These are phyloP conservation scores for Scaptomyza parva DNA, from an alignment of 2,888 invertebrate species.

Conservation along the genomic window DNA sequence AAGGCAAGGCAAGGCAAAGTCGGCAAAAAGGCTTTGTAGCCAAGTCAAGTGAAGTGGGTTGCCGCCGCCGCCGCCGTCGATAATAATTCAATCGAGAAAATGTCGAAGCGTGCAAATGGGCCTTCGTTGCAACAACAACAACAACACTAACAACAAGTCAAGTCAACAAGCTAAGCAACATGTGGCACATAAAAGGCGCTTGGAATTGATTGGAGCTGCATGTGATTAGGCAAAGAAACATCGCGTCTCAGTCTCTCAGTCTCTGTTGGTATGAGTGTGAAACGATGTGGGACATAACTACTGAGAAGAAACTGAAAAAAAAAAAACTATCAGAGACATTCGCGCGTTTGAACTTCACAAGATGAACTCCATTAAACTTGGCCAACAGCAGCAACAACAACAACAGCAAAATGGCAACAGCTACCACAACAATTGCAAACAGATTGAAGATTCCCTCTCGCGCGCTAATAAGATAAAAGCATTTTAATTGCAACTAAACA, in stretches of 20 bases:
- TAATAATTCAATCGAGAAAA: slow-evolving; percentile 79
- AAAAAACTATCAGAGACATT: neutral
- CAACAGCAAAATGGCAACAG: slow-evolving; percentile 3
- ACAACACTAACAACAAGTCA: too few species aligned
- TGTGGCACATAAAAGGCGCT: slow-evolving; percentile 72
- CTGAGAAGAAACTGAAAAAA: neutral
- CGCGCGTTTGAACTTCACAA: slow-evolving; percentile 4
- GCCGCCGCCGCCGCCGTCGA: slow-evolving; percentile 47
- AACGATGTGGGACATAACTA: slow-evolving; percentile 21
- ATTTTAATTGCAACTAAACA: slow-evolving; percentile 80
- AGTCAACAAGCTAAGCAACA: slow-evolving; percentile 14
- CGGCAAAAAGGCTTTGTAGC: slow-evolving; percentile 43
- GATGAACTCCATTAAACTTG: slow-evolving; percentile 15
- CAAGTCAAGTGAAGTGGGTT: slow-evolving; percentile 26
- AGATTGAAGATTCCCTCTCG: slow-evolving; percentile 35
- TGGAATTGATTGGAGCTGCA: slow-evolving; percentile 77
- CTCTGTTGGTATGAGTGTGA: slow-evolving; percentile 14
- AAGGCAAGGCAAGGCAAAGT: slow-evolving; percentile 1
- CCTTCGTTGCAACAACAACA: slow-evolving; percentile 30
- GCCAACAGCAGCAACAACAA: slow-evolving; percentile 11
- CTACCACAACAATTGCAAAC: slow-evolving; percentile 25
- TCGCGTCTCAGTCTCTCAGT: slow-evolving; percentile 4
- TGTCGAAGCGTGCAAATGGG: slow-evolving; percentile 79
- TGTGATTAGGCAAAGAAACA: slow-evolving; percentile 72
- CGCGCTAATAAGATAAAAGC: slow-evolving; percentile 78